Evolutionary conservation across 2,888 invertebrate species (phyloP).

Genomic region (Onchidella celtica): DNA sequence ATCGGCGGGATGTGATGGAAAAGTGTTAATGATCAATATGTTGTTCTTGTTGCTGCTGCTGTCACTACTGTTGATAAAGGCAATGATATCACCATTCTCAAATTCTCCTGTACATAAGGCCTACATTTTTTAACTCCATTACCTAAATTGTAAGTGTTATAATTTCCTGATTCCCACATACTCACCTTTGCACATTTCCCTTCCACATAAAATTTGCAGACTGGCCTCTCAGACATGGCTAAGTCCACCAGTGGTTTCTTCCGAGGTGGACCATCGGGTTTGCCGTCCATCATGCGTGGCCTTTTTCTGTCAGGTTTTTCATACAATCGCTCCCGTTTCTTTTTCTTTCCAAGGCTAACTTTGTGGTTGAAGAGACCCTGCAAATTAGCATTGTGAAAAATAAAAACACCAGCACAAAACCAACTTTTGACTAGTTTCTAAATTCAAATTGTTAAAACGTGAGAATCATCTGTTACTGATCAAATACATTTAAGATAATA

Average conservation of each 20-base stretch:
- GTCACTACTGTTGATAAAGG: no score
- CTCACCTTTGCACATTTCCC: slow-evolving; percentile 87
- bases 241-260: slow-evolving; percentile 71
- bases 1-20: no score
- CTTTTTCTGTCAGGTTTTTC: slow-evolving; percentile 43
- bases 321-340: not conserved
- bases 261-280: slow-evolving; percentile 58
- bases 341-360: slow-evolving; percentile 37
- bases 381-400: not conserved
- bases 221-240: slow-evolving; percentile 69
- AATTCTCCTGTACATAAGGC: no score
- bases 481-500: no score
- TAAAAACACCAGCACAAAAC: not conserved
- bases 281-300: slow-evolving; percentile 45
- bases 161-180: no score
- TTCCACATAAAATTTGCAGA: slow-evolving; percentile 92
- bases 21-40: no score
- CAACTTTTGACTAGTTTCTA: not conserved
- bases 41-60: no score
- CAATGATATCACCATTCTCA: no score
- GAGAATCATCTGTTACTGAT: no score
- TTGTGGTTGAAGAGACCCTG: slow-evolving; percentile 45
- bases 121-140: no score
- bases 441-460: no score
- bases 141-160: no score